A percentile compares a stretch with the other conserved stretches of the same genome.
Conservation (phyloP, 1,140 invertebrate genomes). For the Tribolium madens region DNA sequence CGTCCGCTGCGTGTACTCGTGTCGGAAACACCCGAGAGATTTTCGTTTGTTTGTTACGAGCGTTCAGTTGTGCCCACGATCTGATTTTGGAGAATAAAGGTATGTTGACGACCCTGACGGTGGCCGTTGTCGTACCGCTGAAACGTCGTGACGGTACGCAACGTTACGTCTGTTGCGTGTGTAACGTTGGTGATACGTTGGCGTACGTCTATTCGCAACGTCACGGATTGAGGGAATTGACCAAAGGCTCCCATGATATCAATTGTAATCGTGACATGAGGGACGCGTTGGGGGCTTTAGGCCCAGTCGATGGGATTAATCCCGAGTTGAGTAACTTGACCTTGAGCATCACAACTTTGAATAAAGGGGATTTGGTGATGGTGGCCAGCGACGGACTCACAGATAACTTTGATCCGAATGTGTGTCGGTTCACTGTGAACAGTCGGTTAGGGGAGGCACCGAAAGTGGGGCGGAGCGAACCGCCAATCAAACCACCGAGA, state of each 20-base stretch:
- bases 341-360: slow-evolving; percentile 87
- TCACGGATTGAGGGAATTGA: slow-evolving; percentile 80
- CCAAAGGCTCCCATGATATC: slow-evolving; percentile 90
- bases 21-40: slow-evolving; percentile 67
- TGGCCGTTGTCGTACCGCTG: slow-evolving; percentile 80
- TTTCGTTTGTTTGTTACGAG: slow-evolving; percentile 82
- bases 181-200: slow-evolving; percentile 92
- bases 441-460: slow-evolving; percentile 2
- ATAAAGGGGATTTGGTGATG: slow-evolving; percentile 88
- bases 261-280: slow-evolving; percentile 90
- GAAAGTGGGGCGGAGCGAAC: slow-evolving; percentile 35
- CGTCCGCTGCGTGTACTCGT: slow-evolving; percentile 46
- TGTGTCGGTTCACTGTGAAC: slow-evolving; percentile 89
- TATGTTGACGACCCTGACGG: slow-evolving; percentile 88
- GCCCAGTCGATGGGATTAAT: slow-evolving; percentile 84
- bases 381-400: slow-evolving; percentile 93
- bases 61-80: slow-evolving; percentile 89
- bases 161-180: slow-evolving; percentile 86
- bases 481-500: slow-evolving; percentile 60
- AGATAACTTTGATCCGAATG: slow-evolving; percentile 95
- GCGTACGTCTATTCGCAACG: slow-evolving; percentile 88
- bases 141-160: slow-evolving; percentile 54
- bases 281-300: slow-evolving; percentile 90
- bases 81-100: slow-evolving; percentile 89
- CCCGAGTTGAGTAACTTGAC: slow-evolving; percentile 93